Evolutionary conservation across 2,797 vertebrate species (phyloP), one percentile per base, ranked within the genome.

Genomic region (Novumbra hubbsi): DNA sequence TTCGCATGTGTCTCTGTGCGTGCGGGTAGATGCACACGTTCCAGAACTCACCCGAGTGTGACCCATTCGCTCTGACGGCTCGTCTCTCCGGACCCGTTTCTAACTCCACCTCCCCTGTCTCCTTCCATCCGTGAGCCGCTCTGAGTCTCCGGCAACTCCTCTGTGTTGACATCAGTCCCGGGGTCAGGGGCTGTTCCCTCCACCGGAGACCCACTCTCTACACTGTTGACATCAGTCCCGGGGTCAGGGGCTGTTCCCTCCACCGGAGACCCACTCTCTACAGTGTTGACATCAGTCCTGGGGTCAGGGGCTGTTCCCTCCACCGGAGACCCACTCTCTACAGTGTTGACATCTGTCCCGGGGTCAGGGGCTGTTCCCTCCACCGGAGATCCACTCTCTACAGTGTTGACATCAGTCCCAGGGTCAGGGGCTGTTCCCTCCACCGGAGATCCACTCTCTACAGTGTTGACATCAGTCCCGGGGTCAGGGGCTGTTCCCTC

Each of bases 11-110:
- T 52, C 8, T 12, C 14, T 19, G 50, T 55, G 50, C 5, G 34
- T 38, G 34, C 8, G 1, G 1, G 34, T 38, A 3, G 8, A 38
- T 38, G 34, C 5, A 38, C 34, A 38, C 34, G 34, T 16, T 55
- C n/a, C 7, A 41, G 21, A 17, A 49, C 85, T 82, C 78, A 92
- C 90, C 87, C 83, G 0, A 86, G 75, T 50, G 84, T 84, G 64
- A 83, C 75, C 84, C 84, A 89, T 45, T 74, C 57, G 0, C 52
- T 74, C 3, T 55, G 57, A 48, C 49, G 30, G 6, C n/a, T 15
- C 21, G 17, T 30, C 17, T 6, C 57, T 30, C 66, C 50, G 0
- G 19, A 52, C 62, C 62, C 49, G 19, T 48, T 5, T 5, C 8
- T 38, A 38, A 38, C 32, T 57, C 75, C 63, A 28, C 52, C 55